Base-by-base conservation (phyloP, 1,140 invertebrate species). In the Homalodisca vitripennis region DNA sequence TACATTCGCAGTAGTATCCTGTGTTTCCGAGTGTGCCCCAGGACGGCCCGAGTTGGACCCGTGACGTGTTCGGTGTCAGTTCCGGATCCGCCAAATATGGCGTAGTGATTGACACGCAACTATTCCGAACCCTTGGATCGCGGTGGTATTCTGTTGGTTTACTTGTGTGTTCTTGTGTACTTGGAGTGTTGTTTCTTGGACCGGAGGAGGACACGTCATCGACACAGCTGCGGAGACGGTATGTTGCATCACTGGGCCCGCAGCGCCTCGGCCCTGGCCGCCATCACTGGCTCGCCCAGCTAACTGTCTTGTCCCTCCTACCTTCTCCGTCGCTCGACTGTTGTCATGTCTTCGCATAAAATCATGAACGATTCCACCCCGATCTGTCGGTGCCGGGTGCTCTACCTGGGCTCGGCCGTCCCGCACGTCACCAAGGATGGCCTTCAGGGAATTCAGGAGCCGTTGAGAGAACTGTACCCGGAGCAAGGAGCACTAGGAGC, bases 341-440 rank as follows among this genome's bases (percentile, higher is more conserved):
- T 27, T 60, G n/a, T 12, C 55, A 22, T 66, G 27, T 13, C 20
- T 46, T 66, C 34, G 20, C 22, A 13, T 24, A 26, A 24, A 46
- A 31, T n/a, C 32, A 68, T 55, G 34, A 46, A 32, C 27, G 88
- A 89, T 78, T 89, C 93, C 68, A 97, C 94, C 71, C 95, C 95
- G 73, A 97, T 97, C 74, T 97, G 94, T 81, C 87, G 94, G 73
- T 98, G 96, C 81, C 88, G 97, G 65, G 98, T 99, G n/a, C 85
- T 99, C 53, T 99, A 99, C 80, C 85, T 99, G 73, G 98, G 98
- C 46, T 98, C 94, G 72, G 92, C 97, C 0, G 97, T 99, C 70
- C 98, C 98, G 3, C 92, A 98, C 74, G 92, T 98, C 76, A 98
- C 97, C 74, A 98, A 98, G 78, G 95, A 98, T 78, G 98, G 98